Evolutionary conservation across 2,888 invertebrate genomes (phyloP), one percentile per base, ranked within the genome.

Genomic region (Chrysina gloriosa): DNA sequence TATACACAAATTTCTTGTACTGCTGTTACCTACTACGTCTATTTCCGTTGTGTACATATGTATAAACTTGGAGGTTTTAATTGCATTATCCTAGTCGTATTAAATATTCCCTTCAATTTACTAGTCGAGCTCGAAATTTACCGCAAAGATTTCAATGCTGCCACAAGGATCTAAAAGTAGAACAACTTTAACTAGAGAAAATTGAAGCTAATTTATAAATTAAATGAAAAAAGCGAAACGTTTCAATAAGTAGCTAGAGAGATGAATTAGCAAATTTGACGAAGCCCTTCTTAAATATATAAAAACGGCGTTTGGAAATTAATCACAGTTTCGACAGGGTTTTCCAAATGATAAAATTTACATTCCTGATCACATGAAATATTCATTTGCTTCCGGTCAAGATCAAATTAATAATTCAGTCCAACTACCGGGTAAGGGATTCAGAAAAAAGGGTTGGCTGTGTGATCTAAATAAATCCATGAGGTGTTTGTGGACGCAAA

Each of bases 341-440:
- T 3, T 14, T 54, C 34, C 3, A 31, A 54, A 34, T 54, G 19
- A 34, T 19, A 54, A 31, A 34, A 54, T 34, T 54, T 54, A 34
- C 54, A 54, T 54, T 54, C 21, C 34, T 54, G 54, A 54, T 54
- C 16, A 54, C 19, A 54, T 54, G 54, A 54, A 54, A 54, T 54
- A 54, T 54, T 54, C 54, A 36, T 54, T 31, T n/a, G n/a, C n/a
- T n/a, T 34, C 19, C 5, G 21, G 9, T 11, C 14, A 14, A 45
- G 21, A 19, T 19, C 6, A n/a, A 7, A 9, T 31, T 54, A 31
- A 21, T 54, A 34, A 21, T 21, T 42, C 9, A 45, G n/a, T 3
- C 9, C 9, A 2, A n/a, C n/a, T n/a, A n/a, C n/a, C n/a, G n/a
- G n/a, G n/a, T n/a, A n/a, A n/a, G n/a, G n/a, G n/a, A n/a, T n/a